Evolutionary conservation across 2,797 vertebrate species (phyloP).

Genomic region (Falco cherrug): DNA sequence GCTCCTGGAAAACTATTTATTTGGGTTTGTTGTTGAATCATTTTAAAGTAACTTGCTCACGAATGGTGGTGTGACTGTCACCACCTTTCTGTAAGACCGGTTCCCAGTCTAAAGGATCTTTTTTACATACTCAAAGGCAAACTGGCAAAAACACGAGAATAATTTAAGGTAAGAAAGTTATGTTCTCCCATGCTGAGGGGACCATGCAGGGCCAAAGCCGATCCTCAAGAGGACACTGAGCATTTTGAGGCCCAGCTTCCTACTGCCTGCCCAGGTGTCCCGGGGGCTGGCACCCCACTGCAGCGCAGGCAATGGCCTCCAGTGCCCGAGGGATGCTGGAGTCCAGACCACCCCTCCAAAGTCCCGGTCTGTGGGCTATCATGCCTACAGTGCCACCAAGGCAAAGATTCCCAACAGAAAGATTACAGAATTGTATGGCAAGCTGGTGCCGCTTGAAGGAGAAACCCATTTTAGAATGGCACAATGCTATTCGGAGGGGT

Average conservation of each 20-base stretch:
- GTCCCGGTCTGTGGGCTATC: neutral
- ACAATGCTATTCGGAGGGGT: neutral
- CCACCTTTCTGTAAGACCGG: neutral
- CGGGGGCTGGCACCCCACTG: neutral
- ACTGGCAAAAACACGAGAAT: neutral
- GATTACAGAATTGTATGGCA: too few relatives aligned
- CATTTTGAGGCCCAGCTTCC: neutral
- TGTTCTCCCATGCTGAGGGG: neutral
- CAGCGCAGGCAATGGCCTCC: neutral
- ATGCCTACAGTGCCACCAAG: neutral
- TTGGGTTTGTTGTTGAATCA: neutral
- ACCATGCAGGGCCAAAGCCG: neutral
- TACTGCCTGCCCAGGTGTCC: neutral
- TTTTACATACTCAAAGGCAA: neutral
- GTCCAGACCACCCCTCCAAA: accelerated
- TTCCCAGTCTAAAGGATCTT: neutral
- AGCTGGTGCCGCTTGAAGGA: neutral
- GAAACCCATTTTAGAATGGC: neutral
- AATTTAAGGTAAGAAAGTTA: neutral
- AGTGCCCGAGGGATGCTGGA: too few relatives aligned
- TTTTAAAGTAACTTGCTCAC: neutral
- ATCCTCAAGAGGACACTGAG: neutral
- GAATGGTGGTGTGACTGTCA: neutral
- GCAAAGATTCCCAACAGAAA: too few relatives aligned
- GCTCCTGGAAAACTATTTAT: neutral